phyloP scores from a whole-genome alignment of 2,797 vertebrate genomes.

The Sebastes aleutianus region DNA sequence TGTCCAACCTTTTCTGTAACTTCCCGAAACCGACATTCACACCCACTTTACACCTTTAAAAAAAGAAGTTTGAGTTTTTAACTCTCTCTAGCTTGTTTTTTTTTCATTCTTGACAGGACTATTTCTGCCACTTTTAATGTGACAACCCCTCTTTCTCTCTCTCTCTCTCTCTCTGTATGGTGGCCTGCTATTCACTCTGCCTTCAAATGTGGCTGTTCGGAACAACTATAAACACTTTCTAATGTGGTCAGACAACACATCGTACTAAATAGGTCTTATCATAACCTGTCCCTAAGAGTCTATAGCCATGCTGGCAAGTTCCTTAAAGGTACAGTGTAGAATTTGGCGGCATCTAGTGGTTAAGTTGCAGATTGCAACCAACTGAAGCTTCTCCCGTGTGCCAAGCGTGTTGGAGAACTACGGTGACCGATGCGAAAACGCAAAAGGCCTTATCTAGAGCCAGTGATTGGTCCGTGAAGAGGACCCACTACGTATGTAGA shows the following conservation, averaged over 20 bases:
- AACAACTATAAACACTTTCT: background rate
- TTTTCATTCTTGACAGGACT: background rate
- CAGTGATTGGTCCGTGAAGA: too few relatives aligned
- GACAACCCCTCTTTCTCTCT: too few relatives aligned
- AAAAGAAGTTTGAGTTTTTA: background rate
- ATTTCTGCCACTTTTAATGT: background rate
- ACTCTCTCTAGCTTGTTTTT: background rate
- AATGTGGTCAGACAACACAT: background rate
- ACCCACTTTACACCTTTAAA: background rate
- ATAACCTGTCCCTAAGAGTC: background rate
- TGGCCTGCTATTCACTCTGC: background rate
- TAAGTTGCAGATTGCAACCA: background rate
- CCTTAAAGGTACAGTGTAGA: background rate
- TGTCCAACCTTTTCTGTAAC: background rate
- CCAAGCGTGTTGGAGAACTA: too few relatives aligned
- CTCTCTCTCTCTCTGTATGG: too few relatives aligned
- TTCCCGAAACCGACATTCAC: background rate
- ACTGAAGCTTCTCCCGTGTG: too few relatives aligned
- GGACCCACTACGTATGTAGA: fast-evolving
- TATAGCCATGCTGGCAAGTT: background rate
- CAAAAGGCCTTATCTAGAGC: too few relatives aligned
- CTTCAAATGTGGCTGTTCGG: background rate
- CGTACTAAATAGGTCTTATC: background rate
- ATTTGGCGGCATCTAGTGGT: background rate
- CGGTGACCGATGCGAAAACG: fast-evolving